Percentiles rank a stretch among this genome's conserved stretches.
Evolutionary conservation across 1,140 invertebrate species (phyloP).

Genomic region (Oscheius sp.): DNA sequence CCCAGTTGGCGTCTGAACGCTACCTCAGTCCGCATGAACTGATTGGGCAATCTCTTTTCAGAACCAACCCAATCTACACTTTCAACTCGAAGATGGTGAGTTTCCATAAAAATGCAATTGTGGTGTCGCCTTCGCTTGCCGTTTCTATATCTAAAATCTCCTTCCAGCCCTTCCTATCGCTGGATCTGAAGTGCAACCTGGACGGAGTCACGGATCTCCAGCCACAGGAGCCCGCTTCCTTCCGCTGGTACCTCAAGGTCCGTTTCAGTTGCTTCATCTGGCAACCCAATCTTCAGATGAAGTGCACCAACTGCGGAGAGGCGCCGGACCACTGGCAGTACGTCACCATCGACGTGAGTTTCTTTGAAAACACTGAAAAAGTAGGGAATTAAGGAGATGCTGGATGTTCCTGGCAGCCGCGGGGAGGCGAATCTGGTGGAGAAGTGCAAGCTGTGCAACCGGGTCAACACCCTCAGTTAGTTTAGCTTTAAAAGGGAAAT

Average conservation of each 20-base stretch:
- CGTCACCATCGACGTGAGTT: slow-evolving; percentile 23
- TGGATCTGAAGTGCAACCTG: slow-evolving; percentile 32
- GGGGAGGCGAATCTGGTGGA: slow-evolving; percentile 75
- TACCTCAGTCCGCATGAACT: too few relatives aligned
- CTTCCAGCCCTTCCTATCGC: slow-evolving; percentile 33
- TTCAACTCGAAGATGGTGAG: too few relatives aligned
- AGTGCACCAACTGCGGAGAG: slow-evolving; percentile 39
- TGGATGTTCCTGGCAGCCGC: slow-evolving; percentile 66
- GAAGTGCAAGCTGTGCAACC: slow-evolving; percentile 83
- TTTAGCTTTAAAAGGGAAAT: slow-evolving; percentile 50
- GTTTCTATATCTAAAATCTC: too few relatives aligned
- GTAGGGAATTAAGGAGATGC: slow-evolving; percentile 42
- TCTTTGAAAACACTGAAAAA: too few relatives aligned
- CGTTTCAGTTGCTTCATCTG: background rate
- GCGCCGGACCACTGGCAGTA: slow-evolving; percentile 37
- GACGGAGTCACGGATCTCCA: slow-evolving; percentile 30
- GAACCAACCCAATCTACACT: too few relatives aligned
- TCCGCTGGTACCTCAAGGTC: slow-evolving; percentile 37
- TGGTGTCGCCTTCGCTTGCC: too few relatives aligned
- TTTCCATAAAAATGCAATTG: too few relatives aligned
- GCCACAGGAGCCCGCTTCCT: slow-evolving; percentile 19
- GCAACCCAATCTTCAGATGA: slow-evolving; percentile 7
- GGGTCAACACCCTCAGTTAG: slow-evolving; percentile 77
- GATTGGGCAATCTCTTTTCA: too few relatives aligned
- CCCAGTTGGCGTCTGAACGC: too few relatives aligned